Evolutionary conservation across 2,797 vertebrate genomes (phyloP).

Genomic region (Carapus acus): DNA sequence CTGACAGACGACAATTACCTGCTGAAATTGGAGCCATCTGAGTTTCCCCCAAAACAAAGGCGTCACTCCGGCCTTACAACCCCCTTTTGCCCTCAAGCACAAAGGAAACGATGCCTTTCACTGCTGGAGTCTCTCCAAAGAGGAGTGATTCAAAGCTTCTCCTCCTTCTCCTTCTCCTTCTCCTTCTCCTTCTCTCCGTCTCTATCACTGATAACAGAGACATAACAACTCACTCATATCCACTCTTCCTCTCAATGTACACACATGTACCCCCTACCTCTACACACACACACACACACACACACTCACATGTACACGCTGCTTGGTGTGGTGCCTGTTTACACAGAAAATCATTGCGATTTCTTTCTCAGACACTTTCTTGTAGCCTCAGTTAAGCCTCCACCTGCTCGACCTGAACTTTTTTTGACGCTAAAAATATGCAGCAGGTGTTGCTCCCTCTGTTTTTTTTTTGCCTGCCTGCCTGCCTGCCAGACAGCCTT

Average conservation of each 20-base stretch:
- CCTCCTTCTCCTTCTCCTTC: no score
- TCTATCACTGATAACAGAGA: slow-evolving; percentile 1
- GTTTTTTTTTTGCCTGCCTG: slow-evolving; percentile 8
- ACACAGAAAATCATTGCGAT: no score
- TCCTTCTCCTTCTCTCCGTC: no score
- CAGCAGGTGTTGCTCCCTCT: slow-evolving; percentile 6
- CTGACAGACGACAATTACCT: slow-evolving; percentile 39
- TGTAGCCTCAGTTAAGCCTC: no score
- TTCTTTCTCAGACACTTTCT: no score
- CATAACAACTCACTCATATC: slow-evolving; percentile 7
- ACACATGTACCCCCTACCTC: not conserved
- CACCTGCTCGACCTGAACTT: no score
- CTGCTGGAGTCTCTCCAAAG: slow-evolving; percentile 7
- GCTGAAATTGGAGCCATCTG: slow-evolving; percentile 52
- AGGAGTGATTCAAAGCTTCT: slow-evolving; percentile 7
- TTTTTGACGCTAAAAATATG: no score
- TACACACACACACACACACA: no score
- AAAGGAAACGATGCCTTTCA: slow-evolving; percentile 4
- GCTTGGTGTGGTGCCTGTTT: no score
- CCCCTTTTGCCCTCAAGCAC: slow-evolving; percentile 26
- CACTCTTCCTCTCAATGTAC: not conserved
- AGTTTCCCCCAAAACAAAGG: slow-evolving; percentile 58
- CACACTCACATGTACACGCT: no score
- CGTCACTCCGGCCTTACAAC: slow-evolving; percentile 38
- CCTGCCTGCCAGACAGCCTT: no score